Percentiles rank a stretch among this genome's conserved stretches.
Evolutionary conservation across 1,140 invertebrate genomes (phyloP).

Genomic region (Venturia canescens): DNA sequence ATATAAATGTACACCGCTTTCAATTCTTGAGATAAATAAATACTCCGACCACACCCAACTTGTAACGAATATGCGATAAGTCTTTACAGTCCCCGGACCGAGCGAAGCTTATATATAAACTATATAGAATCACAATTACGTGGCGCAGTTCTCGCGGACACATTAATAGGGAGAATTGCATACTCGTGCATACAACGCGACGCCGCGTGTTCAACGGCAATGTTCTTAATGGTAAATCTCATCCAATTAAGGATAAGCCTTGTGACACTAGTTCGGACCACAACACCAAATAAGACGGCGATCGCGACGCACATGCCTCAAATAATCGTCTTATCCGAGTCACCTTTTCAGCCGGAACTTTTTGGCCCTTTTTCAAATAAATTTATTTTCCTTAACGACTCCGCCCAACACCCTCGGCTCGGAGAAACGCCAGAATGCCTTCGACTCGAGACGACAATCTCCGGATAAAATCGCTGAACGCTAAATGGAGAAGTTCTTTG

Average conservation of each 20-base stretch:
- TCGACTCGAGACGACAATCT: no score
- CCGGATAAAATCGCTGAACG: no score
- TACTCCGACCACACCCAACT: slow-evolving; percentile 18
- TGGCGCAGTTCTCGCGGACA: neutral
- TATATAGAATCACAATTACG: slow-evolving; percentile 1
- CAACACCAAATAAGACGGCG: slow-evolving; percentile 22
- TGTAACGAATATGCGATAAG: neutral
- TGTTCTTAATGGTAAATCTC: slow-evolving; percentile 50
- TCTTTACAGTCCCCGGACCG: neutral
- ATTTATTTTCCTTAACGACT: no score
- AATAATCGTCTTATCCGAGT: no score
- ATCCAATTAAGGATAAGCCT: slow-evolving; percentile 63
- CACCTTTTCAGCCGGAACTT: no score
- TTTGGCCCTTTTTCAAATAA: no score
- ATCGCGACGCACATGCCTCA: neutral
- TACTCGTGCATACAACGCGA: neutral
- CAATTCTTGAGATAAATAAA: neutral
- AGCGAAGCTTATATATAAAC: neutral
- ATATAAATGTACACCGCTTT: neutral
- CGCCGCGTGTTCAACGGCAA: slow-evolving; percentile 8
- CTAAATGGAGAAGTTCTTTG: no score
- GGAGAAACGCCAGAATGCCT: no score
- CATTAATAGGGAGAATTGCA: neutral
- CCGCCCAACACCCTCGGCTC: no score
- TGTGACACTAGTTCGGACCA: slow-evolving; percentile 36